phyloP scores from a whole-genome alignment of 2,797 vertebrate species.

The Propithecus perrieri region DNA sequence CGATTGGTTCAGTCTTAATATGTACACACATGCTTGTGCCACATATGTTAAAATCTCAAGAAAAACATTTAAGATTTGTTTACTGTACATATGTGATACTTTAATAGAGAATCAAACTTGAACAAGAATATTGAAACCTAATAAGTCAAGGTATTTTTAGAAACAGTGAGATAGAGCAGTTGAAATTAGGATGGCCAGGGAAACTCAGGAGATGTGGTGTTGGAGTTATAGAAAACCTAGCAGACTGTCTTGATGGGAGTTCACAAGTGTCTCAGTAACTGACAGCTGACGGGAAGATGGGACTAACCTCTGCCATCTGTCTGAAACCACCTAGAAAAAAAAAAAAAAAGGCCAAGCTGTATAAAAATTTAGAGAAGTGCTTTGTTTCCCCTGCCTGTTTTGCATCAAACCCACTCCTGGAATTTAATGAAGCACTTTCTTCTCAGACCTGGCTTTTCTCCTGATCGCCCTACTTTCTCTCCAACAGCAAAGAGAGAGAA shows the following conservation, averaged over 20 bases:
- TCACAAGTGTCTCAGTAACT: not conserved
- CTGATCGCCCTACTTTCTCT: not conserved
- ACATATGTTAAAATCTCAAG: not conserved
- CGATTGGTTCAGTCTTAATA: not conserved
- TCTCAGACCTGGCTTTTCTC: not conserved
- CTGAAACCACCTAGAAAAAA: conserved; percentile 18
- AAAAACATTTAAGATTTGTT: not conserved
- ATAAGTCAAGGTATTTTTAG: not conserved
- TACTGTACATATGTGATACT: too few species aligned
- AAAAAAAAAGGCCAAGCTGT: not conserved
- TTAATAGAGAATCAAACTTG: not conserved
- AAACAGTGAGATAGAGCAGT: not conserved
- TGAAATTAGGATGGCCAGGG: not conserved
- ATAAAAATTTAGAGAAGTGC: conserved; percentile 20
- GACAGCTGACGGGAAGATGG: conserved; percentile 45
- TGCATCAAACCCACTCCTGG: not conserved
- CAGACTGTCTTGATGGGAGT: not conserved
- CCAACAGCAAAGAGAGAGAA: rapidly evolving
- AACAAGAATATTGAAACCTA: not conserved
- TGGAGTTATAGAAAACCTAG: not conserved
- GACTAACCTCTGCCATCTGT: conserved; percentile 55
- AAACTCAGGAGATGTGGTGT: not conserved
- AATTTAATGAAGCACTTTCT: conserved; percentile 35
- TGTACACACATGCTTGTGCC: too few species aligned
- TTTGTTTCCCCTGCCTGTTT: not conserved